Percentiles rank a stretch among this genome's conserved stretches.
These are phyloP conservation scores for Chromobotia macracanthus DNA, from an alignment of 2,797 vertebrate species.

Conservation along the genomic window DNA sequence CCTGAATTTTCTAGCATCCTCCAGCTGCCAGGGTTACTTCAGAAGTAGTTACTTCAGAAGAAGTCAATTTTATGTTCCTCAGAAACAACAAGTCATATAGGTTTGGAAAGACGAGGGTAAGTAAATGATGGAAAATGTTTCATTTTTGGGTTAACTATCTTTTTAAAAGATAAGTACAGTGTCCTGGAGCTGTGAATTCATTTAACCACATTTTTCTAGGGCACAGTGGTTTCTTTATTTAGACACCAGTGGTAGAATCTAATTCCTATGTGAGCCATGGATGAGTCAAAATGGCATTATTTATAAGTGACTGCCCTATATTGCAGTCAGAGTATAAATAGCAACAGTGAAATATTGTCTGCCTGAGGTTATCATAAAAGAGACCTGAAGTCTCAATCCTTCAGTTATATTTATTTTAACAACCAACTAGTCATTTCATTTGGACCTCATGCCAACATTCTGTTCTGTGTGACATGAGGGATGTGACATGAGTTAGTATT, in stretches of 20 bases:
- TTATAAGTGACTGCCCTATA: conserved; percentile 22
- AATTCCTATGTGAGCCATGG: conserved; percentile 8
- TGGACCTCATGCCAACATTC: conserved; percentile 14
- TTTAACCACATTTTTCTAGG: conserved; percentile 29
- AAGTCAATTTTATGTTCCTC: no score
- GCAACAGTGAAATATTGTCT: conserved; percentile 13
- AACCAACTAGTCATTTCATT: conserved; percentile 9
- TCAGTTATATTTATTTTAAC: conserved; percentile 24
- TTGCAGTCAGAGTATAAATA: conserved; percentile 32
- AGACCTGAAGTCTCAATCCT: not conserved
- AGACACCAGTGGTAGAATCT: not conserved
- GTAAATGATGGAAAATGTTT: no score
- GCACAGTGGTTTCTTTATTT: not conserved
- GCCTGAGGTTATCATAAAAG: not conserved
- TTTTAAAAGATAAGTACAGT: not conserved
- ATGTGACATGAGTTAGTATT: conserved; percentile 44
- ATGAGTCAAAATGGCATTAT: conserved; percentile 20
- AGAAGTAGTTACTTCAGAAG: no score
- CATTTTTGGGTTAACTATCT: no score
- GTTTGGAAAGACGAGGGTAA: no score
- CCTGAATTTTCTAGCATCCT: not conserved
- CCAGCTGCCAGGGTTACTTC: not conserved
- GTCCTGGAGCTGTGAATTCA: not conserved
- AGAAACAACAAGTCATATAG: no score
- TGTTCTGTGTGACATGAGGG: conserved; percentile 7